A percentile compares a stretch with the other conserved stretches of the same genome.
Evolutionary conservation across 2,888 invertebrate species (phyloP).

Genomic region (Calameuta idolon): DNA sequence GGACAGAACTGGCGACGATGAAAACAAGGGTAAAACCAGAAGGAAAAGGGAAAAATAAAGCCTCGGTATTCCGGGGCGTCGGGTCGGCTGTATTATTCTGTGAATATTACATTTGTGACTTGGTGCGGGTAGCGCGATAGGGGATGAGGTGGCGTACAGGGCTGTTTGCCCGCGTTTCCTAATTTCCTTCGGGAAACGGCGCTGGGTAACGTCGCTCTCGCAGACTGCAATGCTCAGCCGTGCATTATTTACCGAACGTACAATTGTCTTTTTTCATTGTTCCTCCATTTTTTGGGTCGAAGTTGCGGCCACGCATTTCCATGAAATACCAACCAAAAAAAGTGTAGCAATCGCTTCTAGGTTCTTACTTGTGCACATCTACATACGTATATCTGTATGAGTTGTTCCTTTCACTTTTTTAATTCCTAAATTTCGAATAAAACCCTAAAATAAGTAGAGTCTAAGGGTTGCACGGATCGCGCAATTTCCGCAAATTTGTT

Average conservation of each 20-base stretch:
- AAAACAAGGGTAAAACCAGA: constrained; percentile 8
- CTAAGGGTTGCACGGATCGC: no score
- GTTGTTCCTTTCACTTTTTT: no score
- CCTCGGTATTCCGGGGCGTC: constrained; percentile 14
- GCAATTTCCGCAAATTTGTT: no score
- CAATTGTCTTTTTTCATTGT: constrained; percentile 13
- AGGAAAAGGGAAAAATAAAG: constrained; percentile 23
- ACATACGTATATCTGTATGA: no score
- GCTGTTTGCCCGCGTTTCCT: constrained; percentile 58
- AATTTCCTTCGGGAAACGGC: constrained; percentile 67
- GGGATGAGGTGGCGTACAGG: constrained; percentile 32
- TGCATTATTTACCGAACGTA: constrained; percentile 52
- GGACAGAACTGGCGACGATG: no score
- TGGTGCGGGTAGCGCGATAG: constrained; percentile 37
- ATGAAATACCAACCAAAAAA: no score
- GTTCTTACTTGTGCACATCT: no score
- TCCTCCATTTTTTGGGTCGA: not conserved
- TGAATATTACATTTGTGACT: constrained; percentile 67
- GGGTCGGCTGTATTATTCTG: constrained; percentile 57
- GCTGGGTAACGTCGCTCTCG: constrained; percentile 54
- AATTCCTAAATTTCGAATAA: no score
- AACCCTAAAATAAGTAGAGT: no score
- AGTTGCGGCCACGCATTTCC: no score
- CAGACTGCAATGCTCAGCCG: constrained; percentile 46
- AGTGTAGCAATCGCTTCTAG: no score